These are phyloP conservation scores for Diorhabda carinulata DNA, from an alignment of 1,140 invertebrate genomes.

Conservation along the genomic window DNA sequence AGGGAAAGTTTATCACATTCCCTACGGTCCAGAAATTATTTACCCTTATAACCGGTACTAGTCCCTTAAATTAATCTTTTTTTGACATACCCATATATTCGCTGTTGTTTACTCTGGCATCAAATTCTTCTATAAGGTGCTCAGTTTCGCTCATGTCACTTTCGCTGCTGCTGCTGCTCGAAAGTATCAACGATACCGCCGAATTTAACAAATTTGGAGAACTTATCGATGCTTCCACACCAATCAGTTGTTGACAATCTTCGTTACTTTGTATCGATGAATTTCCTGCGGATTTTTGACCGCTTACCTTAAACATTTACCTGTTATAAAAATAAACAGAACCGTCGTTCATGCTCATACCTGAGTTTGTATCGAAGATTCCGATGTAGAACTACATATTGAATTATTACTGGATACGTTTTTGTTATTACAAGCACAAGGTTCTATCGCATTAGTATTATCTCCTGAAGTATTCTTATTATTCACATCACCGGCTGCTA, in stretches of 20 bases:
- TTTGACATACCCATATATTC: conserved; percentile 5
- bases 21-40: too few relatives aligned
- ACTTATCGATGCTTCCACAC: conserved; percentile 41
- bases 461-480: background rate
- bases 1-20: too few relatives aligned
- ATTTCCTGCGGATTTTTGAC: conserved; percentile 10
- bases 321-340: background rate
- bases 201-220: conserved; percentile 46
- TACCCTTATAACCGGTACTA: too few relatives aligned
- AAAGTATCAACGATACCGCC: conserved; percentile 42
- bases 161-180: conserved; percentile 51
- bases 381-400: conserved; percentile 27
- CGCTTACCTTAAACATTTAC: conserved; percentile 13
- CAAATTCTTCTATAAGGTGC: conserved; percentile 56
- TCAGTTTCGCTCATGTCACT: conserved; percentile 66
- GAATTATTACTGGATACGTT: conserved; percentile 12
- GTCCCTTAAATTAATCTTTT: too few relatives aligned
- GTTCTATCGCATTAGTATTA: background rate
- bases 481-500: background rate
- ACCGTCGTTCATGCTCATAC: background rate
- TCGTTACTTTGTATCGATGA: conserved; percentile 19
- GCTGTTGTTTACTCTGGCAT: conserved; percentile 45
- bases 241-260: conserved; percentile 32
- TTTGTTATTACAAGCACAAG: conserved; percentile 20
- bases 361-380: conserved; percentile 29